These are phyloP conservation scores for Dynastes maya DNA, from an alignment of 2,888 invertebrate genomes.

Conservation along the genomic window DNA sequence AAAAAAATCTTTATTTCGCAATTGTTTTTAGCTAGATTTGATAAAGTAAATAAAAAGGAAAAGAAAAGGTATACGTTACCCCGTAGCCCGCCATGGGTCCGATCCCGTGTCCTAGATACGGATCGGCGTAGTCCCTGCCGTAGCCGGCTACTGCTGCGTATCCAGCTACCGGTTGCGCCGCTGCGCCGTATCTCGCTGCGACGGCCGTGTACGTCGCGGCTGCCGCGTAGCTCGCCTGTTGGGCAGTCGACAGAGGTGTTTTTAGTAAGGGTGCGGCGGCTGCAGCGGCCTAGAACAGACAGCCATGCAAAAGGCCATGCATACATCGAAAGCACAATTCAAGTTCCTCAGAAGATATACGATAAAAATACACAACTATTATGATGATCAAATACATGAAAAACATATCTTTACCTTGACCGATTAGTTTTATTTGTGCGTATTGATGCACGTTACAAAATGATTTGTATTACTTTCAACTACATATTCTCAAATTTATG, in stretches of 20 bases:
- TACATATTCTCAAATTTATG: too few species aligned
- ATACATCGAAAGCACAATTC: constrained; percentile 66
- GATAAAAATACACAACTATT: background rate
- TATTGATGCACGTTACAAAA: too few species aligned
- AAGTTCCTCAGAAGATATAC: background rate
- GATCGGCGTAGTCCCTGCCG: constrained; percentile 93
- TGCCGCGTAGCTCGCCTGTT: constrained; percentile 90
- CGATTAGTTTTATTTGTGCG: too few species aligned
- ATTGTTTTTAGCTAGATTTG: too few species aligned
- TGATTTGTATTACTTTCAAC: too few species aligned
- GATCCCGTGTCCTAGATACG: constrained; percentile 95
- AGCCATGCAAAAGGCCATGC: constrained; percentile 68
- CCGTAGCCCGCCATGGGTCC: constrained; percentile 98
- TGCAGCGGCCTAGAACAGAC: constrained; percentile 76
- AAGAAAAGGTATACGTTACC: constrained; percentile 75
- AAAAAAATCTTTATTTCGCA: too few species aligned
- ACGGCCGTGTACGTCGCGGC: constrained; percentile 91
- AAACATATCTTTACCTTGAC: too few species aligned
- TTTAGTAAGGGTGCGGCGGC: constrained; percentile 86
- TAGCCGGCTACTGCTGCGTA: constrained; percentile 84
- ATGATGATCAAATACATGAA: too few species aligned
- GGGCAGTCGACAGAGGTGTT: constrained; percentile 87
- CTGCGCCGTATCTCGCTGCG: constrained; percentile 87
- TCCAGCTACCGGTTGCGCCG: constrained; percentile 82
- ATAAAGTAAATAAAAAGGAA: background rate